Conservation (phyloP, 1,140 invertebrate genomes). For the Lepidurus apus region DNA sequence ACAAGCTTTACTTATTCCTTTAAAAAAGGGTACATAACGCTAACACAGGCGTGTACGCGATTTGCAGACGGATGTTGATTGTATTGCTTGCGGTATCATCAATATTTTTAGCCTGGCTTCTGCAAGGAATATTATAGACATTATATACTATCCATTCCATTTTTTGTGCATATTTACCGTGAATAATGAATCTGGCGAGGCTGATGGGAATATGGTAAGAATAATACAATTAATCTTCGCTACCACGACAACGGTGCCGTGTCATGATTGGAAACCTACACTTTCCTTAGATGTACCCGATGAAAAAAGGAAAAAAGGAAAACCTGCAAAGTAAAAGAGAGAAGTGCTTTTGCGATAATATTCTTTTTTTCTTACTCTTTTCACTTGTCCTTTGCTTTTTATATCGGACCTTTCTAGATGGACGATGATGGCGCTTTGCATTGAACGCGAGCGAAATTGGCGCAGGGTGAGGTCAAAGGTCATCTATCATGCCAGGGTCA, state of each 20-base stretch:
- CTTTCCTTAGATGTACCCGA: not conserved
- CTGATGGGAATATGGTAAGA: conserved; percentile 1
- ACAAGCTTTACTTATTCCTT: not conserved
- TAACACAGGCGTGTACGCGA: not conserved
- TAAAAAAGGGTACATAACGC: not conserved
- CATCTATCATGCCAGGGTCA: conserved; percentile 18
- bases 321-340: not conserved
- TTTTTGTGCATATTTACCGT: not conserved
- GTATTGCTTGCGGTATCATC: not conserved
- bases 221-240: conserved; percentile 13
- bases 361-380: not conserved
- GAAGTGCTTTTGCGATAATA: not conserved
- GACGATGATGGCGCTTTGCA: not conserved
- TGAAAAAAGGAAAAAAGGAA: not conserved
- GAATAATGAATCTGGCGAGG: not conserved
- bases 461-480: conserved; percentile 15
- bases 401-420: not conserved
- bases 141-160: not conserved
- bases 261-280: not conserved
- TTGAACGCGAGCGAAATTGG: not conserved
- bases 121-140: not conserved
- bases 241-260: not conserved
- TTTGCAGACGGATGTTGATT: not conserved
- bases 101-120: not conserved
- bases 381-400: not conserved